Evolutionary conservation across 2,888 invertebrate genomes (phyloP).

Genomic region (Ennomos erosarius): DNA sequence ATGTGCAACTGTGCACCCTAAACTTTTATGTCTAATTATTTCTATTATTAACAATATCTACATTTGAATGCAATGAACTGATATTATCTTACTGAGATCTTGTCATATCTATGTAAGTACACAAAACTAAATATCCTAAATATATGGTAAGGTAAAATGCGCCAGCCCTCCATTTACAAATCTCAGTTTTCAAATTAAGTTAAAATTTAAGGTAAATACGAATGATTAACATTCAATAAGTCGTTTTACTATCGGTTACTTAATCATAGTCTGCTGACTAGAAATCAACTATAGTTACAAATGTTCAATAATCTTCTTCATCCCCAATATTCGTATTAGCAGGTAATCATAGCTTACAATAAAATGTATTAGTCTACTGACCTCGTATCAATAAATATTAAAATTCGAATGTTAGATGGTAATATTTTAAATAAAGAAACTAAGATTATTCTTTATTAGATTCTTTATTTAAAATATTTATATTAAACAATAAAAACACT

Average conservation of each 20-base stretch:
- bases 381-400: conserved; percentile 81
- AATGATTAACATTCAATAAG: conserved; percentile 11
- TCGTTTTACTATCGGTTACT: conserved; percentile 58
- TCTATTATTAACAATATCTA: conserved; percentile 25
- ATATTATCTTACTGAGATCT: conserved; percentile 44
- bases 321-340: conserved; percentile 64
- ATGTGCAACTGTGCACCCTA: too few species aligned
- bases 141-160: conserved; percentile 25
- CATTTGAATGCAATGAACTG: conserved; percentile 23
- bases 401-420: conserved; percentile 69
- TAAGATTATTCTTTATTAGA: conserved; percentile 21
- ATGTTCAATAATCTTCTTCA: conserved; percentile 57
- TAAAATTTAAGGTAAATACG: conserved; percentile 1
- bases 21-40: background rate
- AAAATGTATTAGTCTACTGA: conserved; percentile 74
- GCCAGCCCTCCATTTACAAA: conserved; percentile 37
- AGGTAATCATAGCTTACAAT: conserved; percentile 62
- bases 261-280: conserved; percentile 81
- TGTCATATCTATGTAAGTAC: conserved; percentile 33
- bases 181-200: background rate
- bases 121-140: conserved; percentile 30
- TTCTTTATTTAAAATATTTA: too few species aligned
- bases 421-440: conserved; percentile 56
- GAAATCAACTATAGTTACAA: conserved; percentile 74
- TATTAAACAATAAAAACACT: conserved; percentile 74